Base-by-base conservation (phyloP, 2,888 invertebrate genomes). In the Rhingia rostrata region DNA sequence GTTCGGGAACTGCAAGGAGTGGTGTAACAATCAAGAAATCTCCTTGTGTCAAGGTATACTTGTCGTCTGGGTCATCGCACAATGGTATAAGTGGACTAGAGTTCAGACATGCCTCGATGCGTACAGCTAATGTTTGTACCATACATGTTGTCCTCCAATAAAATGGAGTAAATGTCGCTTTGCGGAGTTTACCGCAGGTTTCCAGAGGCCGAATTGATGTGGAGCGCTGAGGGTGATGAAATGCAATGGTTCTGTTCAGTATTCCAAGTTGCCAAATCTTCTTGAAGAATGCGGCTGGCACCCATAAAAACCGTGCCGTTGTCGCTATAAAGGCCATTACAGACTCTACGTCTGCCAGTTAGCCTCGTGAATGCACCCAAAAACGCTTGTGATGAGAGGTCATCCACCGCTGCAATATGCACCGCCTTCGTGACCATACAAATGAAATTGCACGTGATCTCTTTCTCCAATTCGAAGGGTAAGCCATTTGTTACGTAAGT, bases 1-100 rank as follows among this genome's bases (percentile, higher is more conserved):
- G 87, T 45, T 89, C 88, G 4, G 89, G 64, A 12, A 67, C 56
- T 0, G 73, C 74, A 7, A 63, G 22, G 9, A 82, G 64, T 0
- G 80, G 66, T 2, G 43, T 32, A 0, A 79, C 81, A 43, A 75
- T 69, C 0, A 77, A 60, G 47, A 86, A 47, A 30, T 72, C 51
- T 5, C 73, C 77, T 3, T 80, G 79, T 4, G 77, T 86, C 9
- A 86, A 35, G 0, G 75, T 82, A 9, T 64, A 37, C 4, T 60
- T 61, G 45, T 83, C 86, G 10, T 74, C 69, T 51, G 81, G 75
- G 45, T 85, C 63, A 7, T 75, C 85, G 41, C 77, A 51, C 0
- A 80, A 35, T 2, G 70, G 61, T 14, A 73, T 35, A 0, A 77
- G 33, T n/a, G 77, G 72, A 5, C 80, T 47, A 0, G 73, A 73